phyloP scores from a whole-genome alignment of 2,797 vertebrate species.

The Tangara arthus region DNA sequence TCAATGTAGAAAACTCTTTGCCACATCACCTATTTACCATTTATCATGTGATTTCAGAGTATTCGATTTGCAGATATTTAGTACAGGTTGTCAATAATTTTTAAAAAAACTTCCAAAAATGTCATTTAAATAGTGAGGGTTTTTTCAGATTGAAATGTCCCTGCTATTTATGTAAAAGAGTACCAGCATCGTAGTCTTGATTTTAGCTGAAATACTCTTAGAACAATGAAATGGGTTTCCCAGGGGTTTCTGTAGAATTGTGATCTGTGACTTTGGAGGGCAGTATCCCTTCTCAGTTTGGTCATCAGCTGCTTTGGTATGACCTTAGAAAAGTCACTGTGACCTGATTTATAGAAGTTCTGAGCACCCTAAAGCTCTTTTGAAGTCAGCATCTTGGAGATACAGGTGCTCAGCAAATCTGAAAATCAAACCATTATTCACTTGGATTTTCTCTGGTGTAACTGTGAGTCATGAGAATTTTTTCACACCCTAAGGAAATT shows the following conservation, averaged over 20 bases:
- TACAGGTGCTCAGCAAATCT: not conserved
- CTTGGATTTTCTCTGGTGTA: not conserved
- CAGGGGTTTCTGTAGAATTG: not conserved
- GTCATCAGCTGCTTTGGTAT: not conserved
- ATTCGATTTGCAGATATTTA: not conserved
- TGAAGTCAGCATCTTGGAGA: not conserved
- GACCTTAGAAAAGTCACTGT: not conserved
- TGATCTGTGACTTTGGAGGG: not conserved
- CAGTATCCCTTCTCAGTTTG: not conserved
- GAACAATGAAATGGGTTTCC: not conserved
- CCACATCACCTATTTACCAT: not conserved
- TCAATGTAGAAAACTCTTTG: not conserved
- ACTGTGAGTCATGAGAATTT: not conserved
- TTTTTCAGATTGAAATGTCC: not conserved
- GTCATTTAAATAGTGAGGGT: not conserved
- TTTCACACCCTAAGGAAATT: not conserved
- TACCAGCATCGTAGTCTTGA: not conserved
- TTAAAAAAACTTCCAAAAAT: not conserved
- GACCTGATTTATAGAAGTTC: not conserved
- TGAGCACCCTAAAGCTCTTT: not conserved
- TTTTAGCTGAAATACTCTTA: not conserved
- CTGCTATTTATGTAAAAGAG: not conserved
- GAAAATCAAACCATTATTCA: conserved; percentile 16
- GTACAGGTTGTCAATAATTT: not conserved
- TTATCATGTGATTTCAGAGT: not conserved